A percentile compares a stretch with the other conserved stretches of the same genome.
Evolutionary conservation across 2,888 invertebrate species (phyloP).

Genomic region (Oscheius myriophilus): DNA sequence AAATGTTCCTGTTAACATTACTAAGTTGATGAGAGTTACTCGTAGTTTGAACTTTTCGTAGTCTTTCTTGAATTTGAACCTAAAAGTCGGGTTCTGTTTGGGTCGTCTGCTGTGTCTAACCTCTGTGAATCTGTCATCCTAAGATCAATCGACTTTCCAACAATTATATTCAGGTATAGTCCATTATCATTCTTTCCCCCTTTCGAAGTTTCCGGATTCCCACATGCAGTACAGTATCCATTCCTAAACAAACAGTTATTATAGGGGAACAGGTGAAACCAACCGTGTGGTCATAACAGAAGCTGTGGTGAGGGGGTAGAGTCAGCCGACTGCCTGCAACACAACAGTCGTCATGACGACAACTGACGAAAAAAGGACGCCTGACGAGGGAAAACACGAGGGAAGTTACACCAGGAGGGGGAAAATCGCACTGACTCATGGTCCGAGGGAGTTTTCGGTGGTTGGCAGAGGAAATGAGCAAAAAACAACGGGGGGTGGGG

Average conservation of each 20-base stretch:
- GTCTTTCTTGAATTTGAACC: conserved; percentile 82
- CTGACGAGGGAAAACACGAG: no score
- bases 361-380: no score
- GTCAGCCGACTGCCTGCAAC: no score
- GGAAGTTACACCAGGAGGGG: no score
- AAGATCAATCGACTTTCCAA: conserved; percentile 91
- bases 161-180: conserved; percentile 87
- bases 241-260: no score
- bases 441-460: no score
- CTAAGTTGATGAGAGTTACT: conserved; percentile 77
- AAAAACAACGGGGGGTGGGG: no score
- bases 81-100: conserved; percentile 4
- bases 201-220: conserved; percentile 6
- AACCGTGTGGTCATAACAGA: conserved; percentile 15
- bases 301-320: background rate
- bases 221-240: no score
- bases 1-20: conserved; percentile 23
- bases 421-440: no score
- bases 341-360: no score
- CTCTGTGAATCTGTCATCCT: conserved; percentile 88
- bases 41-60: conserved; percentile 98
- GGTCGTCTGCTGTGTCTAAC: conserved; percentile 6
- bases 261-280: conserved; percentile 1
- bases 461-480: no score
- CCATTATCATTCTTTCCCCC: conserved; percentile 27